Percentiles rank a stretch among this genome's conserved stretches.
phyloP scores from a whole-genome alignment of 2,113 vertebrate species.

The Columba livia region DNA sequence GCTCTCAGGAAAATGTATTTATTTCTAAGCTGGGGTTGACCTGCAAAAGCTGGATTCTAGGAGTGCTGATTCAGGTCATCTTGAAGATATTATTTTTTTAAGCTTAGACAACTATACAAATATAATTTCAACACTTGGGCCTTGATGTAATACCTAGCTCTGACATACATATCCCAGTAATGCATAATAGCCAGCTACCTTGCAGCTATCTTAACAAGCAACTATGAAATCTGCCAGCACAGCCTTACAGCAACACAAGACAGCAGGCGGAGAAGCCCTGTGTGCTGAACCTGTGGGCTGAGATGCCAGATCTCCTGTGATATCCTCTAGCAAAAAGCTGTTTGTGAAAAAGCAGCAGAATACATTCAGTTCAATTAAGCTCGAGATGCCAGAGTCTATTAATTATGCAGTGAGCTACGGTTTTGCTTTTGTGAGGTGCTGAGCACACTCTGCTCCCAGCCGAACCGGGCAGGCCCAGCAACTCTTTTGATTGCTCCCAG shows the following conservation, averaged over 20 bases:
- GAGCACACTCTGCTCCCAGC: neutral
- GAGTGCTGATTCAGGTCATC: conserved; percentile 29
- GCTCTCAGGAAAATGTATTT: conserved; percentile 3
- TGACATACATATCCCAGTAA: neutral
- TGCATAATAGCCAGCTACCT: neutral
- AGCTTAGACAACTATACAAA: neutral
- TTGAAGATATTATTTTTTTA: conserved; percentile 6
- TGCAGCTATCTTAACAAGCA: neutral
- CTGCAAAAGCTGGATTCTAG: neutral
- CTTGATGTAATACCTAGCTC: neutral
- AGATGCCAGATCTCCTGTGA: neutral
- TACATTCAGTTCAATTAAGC: neutral
- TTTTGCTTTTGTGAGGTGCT: neutral
- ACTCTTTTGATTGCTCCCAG: neutral
- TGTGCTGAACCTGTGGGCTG: neutral
- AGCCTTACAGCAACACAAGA: neutral
- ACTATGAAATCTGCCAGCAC: neutral
- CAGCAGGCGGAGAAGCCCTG: neutral
- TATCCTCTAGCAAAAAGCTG: neutral
- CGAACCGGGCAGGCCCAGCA: neutral
- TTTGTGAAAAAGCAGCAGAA: neutral
- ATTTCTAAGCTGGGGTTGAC: conserved; percentile 9
- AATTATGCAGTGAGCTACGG: neutral
- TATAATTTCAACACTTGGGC: neutral
- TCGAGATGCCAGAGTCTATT: neutral